Evolutionary conservation across 2,797 vertebrate species (phyloP), one percentile per base, ranked within the genome.

Genomic region (Argya squamiceps): DNA sequence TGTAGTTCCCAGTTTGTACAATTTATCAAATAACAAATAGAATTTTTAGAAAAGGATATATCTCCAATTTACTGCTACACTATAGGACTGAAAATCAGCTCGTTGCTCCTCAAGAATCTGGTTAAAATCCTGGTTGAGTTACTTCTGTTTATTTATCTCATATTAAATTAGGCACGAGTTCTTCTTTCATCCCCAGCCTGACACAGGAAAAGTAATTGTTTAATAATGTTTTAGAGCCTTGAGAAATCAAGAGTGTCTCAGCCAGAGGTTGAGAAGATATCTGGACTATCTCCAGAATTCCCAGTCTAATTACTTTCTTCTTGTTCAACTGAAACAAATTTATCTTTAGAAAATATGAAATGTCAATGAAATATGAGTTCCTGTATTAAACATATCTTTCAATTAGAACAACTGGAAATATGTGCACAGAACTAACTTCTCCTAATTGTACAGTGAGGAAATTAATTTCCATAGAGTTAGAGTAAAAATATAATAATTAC

Each of bases 271-370:
- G 96, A 96, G 96, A 94, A 97, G 96, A 83, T 97, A 75, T 77
- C 97, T 98, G 96, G 92, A 89, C 69, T 81, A 10, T 64, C 86
- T 96, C 94, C 96, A 97, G 96, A 89, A 96, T 97, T 97, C 93
- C 91, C 92, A 59, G 22, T 96, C 96, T 96, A 97, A 96, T 90
- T 97, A 89, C 91, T 91, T 96, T 89, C 24, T 84, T 86, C 78
- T 90, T 94, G 84, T 94, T 94, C 82, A 92, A 75, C 29, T 21
- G 18, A 89, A 88, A 67, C 13, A 15, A 88, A 80, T 81, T 89
- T 70, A 82, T 95, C 91, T 96, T 96, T 47, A 62, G 91, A 96
- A 97, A 97, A 65, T 92, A 83, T n/a, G 88, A 96, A 93, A 76
- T 94, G 60, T 91, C 74, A 97, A 71, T 84, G 82, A 67, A 91